Percentiles rank a stretch among this genome's conserved stretches.
These are phyloP conservation scores for Agrotis puta DNA, from an alignment of 2,888 invertebrate genomes.

Conservation along the genomic window DNA sequence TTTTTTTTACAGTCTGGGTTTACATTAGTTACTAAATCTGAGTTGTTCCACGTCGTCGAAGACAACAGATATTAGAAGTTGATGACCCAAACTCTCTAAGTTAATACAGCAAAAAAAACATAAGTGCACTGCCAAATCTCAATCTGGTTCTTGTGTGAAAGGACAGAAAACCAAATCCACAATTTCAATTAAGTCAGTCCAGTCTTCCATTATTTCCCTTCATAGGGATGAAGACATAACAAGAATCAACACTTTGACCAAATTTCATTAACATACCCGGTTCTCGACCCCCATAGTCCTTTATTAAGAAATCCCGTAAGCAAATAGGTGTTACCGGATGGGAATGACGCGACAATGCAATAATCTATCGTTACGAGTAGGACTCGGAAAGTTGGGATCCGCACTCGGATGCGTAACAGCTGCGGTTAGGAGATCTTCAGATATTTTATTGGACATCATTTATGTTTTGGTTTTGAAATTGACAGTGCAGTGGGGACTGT, in stretches of 20 bases:
- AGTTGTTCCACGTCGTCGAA: too few relatives aligned
- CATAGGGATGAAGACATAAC: conserved; percentile 12
- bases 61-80: too few relatives aligned
- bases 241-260: conserved; percentile 50
- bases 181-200: conserved; percentile 29
- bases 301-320: conserved; percentile 63
- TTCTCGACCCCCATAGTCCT: conserved; percentile 46
- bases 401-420: conserved; percentile 66
- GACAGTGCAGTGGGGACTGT: not conserved
- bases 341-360: conserved; percentile 82
- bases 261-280: conserved; percentile 53
- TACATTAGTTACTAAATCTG: too few relatives aligned
- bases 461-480: conserved; percentile 20
- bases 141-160: not conserved
- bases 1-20: too few relatives aligned
- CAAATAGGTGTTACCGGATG: conserved; percentile 80
- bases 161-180: not conserved
- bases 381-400: conserved; percentile 58
- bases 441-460: conserved; percentile 16
- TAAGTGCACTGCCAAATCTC: not conserved
- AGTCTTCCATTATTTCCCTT: not conserved
- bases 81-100: too few relatives aligned
- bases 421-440: conserved; percentile 27
- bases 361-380: conserved; percentile 76
- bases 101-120: too few relatives aligned